Conservation (phyloP, 2,797 vertebrate species). For the Myotis planiceps region DNA sequence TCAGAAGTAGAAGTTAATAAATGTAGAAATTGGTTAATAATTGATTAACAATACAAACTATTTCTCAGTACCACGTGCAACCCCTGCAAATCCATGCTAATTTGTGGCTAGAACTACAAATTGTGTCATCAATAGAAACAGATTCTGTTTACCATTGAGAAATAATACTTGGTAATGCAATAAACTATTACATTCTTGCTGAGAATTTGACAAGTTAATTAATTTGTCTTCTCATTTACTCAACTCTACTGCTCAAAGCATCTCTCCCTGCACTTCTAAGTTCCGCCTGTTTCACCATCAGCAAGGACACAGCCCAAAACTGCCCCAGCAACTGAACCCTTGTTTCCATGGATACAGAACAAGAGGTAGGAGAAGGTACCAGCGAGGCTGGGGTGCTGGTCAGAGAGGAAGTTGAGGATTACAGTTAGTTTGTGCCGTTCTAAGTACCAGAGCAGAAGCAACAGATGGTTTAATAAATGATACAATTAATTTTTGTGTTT, state of each 20-base stretch:
- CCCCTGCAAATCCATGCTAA: neutral
- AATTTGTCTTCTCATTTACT: slow-evolving; percentile 18
- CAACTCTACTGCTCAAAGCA: neutral
- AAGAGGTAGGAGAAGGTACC: neutral
- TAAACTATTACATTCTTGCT: neutral
- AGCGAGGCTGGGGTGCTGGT: no score
- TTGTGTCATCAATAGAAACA: neutral
- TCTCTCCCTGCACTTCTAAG: neutral
- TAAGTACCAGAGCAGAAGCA: neutral
- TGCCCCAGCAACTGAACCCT: neutral
- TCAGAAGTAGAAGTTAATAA: neutral
- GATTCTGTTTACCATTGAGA: neutral
- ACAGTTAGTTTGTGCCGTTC: neutral
- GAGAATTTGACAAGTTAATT: neutral
- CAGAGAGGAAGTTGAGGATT: neutral
- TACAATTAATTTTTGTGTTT: neutral
- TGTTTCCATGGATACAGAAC: neutral
- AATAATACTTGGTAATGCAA: neutral
- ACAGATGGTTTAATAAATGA: neutral
- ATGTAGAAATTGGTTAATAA: neutral
- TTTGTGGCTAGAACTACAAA: neutral
- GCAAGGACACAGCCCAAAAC: neutral
- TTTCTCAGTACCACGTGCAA: neutral
- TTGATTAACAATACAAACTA: neutral
- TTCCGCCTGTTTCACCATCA: neutral